A percentile compares a stretch with the other conserved stretches of the same genome.
Evolutionary conservation across 2,113 vertebrate species (phyloP).

Genomic region (Poecilia latipinna): DNA sequence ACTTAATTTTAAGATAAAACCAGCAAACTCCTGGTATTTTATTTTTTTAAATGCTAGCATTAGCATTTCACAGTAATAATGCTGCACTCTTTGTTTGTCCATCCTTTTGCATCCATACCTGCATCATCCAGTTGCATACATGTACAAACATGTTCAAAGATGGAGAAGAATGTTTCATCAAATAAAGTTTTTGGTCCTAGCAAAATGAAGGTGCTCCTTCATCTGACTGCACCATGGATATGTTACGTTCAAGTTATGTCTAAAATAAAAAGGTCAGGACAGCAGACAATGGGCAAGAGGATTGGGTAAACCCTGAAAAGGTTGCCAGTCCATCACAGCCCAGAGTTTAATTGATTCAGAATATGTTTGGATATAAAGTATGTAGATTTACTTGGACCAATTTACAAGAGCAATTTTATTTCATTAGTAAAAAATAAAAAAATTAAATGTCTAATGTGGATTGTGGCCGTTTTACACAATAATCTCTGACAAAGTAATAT

Average conservation of each 20-base stretch:
- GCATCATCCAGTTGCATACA: neutral
- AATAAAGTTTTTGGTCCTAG: neutral
- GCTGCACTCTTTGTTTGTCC: too few relatives aligned
- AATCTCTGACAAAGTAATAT: constrained; percentile 29
- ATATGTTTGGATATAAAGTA: neutral
- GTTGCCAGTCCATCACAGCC: neutral
- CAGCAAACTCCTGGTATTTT: too few relatives aligned
- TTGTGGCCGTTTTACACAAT: constrained; percentile 31
- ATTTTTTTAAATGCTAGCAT: too few relatives aligned
- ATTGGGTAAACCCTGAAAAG: neutral
- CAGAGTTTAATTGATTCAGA: neutral
- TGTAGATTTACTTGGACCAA: neutral
- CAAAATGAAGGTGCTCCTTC: neutral
- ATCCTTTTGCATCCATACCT: too few relatives aligned
- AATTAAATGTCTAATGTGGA: neutral
- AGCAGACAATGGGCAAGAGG: neutral
- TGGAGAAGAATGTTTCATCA: neutral
- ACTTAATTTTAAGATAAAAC: too few relatives aligned
- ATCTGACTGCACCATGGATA: neutral
- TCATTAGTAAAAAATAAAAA: neutral
- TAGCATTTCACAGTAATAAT: too few relatives aligned
- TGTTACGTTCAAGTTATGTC: neutral
- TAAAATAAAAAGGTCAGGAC: neutral
- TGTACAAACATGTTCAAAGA: neutral
- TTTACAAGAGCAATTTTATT: neutral